Evolutionary conservation across 1,140 invertebrate genomes (phyloP).

Genomic region (Drosophila ohnishii): DNA sequence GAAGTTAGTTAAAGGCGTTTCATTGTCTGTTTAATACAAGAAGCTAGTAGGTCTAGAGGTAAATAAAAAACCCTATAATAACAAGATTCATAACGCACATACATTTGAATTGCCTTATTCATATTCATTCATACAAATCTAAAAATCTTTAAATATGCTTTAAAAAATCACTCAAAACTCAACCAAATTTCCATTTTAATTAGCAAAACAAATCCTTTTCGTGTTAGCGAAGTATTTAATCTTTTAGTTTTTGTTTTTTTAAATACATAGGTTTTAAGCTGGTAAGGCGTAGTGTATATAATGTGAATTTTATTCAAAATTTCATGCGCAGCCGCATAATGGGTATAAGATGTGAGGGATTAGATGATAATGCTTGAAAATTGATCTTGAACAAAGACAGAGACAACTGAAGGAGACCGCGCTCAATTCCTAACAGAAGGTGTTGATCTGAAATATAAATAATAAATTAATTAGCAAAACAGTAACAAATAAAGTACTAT

Average conservation of each 20-base stretch:
- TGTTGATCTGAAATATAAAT: conserved; percentile 66
- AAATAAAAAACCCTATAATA: not conserved
- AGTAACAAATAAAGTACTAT: too few relatives aligned
- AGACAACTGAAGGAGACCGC: not conserved
- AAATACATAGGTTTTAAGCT: conserved; percentile 59
- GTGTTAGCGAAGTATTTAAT: conserved; percentile 58
- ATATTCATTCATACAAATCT: too few relatives aligned
- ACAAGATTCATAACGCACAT: not conserved
- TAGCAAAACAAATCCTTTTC: not conserved
- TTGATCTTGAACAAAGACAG: conserved; percentile 43
- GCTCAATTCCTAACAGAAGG: conserved; percentile 65
- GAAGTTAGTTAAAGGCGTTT: not conserved
- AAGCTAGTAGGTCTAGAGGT: not conserved
- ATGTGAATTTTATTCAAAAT: conserved; percentile 74
- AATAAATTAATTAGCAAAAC: not conserved
- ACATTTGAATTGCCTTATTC: not conserved
- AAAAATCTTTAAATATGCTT: not conserved
- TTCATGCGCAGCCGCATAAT: conserved; percentile 50
- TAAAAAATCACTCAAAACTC: not conserved
- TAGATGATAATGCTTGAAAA: conserved; percentile 63
- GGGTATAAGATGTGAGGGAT: conserved; percentile 37
- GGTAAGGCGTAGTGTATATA: conserved; percentile 62
- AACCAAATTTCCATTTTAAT: not conserved
- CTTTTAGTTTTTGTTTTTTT: conserved; percentile 40
- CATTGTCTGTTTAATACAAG: not conserved